Percentiles rank a stretch among this genome's conserved stretches.
Conservation (phyloP, 2,888 invertebrate genomes). For the Onthophagus sagittarius region DNA sequence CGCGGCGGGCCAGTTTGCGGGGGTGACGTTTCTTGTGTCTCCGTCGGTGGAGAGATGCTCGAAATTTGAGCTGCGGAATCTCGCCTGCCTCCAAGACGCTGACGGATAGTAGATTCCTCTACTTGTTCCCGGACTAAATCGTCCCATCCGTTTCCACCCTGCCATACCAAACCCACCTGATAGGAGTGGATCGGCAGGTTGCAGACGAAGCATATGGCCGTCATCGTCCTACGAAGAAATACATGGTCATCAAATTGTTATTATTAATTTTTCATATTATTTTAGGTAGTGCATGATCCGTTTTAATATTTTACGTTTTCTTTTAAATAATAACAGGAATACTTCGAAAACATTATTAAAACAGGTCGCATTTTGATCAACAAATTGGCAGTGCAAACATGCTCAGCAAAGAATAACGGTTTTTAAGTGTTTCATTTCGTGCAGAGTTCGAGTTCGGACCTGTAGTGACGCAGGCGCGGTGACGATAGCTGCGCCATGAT, state of each 20-base stretch:
- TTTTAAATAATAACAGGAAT: not conserved
- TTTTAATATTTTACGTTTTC: not conserved
- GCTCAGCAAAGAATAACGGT: not conserved
- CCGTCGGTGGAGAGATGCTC: slow-evolving; percentile 74
- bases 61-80: slow-evolving; percentile 91
- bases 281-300: not conserved
- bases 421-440: slow-evolving; percentile 22
- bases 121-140: slow-evolving; percentile 82
- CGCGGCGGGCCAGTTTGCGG: slow-evolving; percentile 59
- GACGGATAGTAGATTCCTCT: slow-evolving; percentile 81
- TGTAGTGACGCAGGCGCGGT: slow-evolving; percentile 51
- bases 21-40: slow-evolving; percentile 68
- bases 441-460: slow-evolving; percentile 43
- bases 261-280: not conserved
- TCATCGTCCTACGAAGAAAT: slow-evolving; percentile 73
- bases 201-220: slow-evolving; percentile 94
- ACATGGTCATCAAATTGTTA: slow-evolving; percentile 12
- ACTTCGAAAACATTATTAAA: not conserved
- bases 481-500: slow-evolving; percentile 49
- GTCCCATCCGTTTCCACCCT: slow-evolving; percentile 93
- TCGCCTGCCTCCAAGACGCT: slow-evolving; percentile 78
- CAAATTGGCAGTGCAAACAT: not conserved
- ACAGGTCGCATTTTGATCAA: not conserved
- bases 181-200: slow-evolving; percentile 91
- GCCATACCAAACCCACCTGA: slow-evolving; percentile 92